Base-by-base conservation (phyloP, 2,888 invertebrate genomes). In the Coenonympha glycerion region DNA sequence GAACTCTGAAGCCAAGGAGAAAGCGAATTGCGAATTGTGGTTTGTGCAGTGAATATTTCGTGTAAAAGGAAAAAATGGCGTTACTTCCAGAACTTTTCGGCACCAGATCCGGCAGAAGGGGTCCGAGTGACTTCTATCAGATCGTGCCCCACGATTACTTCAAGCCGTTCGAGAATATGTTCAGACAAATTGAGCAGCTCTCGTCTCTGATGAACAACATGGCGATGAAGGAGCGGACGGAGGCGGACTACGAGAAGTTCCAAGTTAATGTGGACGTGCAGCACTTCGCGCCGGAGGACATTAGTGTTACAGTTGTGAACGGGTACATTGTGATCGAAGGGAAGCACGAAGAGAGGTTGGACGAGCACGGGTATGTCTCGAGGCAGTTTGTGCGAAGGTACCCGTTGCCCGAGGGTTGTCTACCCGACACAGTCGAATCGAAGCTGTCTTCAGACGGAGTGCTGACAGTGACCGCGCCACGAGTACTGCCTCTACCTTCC, bases 391-490 rank as follows among this genome's bases (percentile, higher is more conserved):
- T 92, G 2, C 89, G 95, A 31, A 89, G 91, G 42, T 95, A 94
- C 67, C 74, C 90, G 1, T 73, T 95, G 36, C 95, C 95, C 0
- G 83, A 91, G 66, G 92, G 91, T 2, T 92, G 92, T 55, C 90
- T 95, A 60, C 87, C 92, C 0, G 91, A 91, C 45, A 90, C 91
- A 18, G 91, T 95, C 0, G 87, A 89, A 44, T 94, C 94, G 0
- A 91, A 89, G 34, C 74, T 95, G 15, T 93, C 94, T 3, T 91
- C 93, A 0, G 94, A 95, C 67, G 95, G 95, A 0, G 88, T 95
- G 1, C 72, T 94, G 9, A 92, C 91, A 0, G 88, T 94, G 0
- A 91, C 90, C n/a, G 93, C 92, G n/a, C 93, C 93, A 0, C 84
- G 72, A 53, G 76, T 80, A 13, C 58, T 85, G 0, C 64, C 82